Conservation (phyloP, 2,888 invertebrate species). For the Synergus japonicus region DNA sequence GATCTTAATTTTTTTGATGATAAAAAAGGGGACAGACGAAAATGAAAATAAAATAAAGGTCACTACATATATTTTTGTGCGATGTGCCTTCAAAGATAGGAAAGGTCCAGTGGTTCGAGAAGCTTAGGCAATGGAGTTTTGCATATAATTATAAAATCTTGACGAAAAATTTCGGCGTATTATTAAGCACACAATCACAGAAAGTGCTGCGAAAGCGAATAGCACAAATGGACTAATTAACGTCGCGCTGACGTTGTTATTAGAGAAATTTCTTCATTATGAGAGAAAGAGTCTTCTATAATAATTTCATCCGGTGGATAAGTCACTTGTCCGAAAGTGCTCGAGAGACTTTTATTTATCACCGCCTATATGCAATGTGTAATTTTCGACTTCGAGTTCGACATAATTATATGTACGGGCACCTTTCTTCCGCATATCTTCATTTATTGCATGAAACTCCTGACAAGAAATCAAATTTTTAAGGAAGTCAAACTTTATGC, state of each 20-base stretch:
- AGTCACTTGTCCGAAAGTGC: not conserved
- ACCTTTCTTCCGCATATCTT: conserved; percentile 6
- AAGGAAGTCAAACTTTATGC: not conserved
- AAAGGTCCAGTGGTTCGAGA: not conserved
- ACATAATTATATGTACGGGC: not conserved
- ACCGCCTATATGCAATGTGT: not conserved
- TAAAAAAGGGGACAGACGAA: not conserved
- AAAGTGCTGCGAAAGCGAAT: not conserved
- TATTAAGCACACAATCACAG: not conserved
- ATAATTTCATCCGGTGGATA: not conserved
- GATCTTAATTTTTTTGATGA: not conserved
- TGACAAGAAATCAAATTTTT: not conserved
- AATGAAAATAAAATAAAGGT: not conserved
- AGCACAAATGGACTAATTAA: conserved; percentile 1
- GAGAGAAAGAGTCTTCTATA: not conserved
- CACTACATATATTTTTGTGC: not conserved
- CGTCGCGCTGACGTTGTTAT: not conserved
- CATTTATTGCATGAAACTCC: not conserved
- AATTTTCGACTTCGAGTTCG: not conserved
- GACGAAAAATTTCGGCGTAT: not conserved
- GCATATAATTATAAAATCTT: not conserved
- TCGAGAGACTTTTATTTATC: not conserved
- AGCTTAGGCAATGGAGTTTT: not conserved
- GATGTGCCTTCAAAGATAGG: not conserved
- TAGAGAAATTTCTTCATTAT: conserved; percentile 2